Percentiles rank a stretch among this genome's conserved stretches.
Conservation (phyloP, 2,888 invertebrate genomes). For the Euplagia quadripunctaria region DNA sequence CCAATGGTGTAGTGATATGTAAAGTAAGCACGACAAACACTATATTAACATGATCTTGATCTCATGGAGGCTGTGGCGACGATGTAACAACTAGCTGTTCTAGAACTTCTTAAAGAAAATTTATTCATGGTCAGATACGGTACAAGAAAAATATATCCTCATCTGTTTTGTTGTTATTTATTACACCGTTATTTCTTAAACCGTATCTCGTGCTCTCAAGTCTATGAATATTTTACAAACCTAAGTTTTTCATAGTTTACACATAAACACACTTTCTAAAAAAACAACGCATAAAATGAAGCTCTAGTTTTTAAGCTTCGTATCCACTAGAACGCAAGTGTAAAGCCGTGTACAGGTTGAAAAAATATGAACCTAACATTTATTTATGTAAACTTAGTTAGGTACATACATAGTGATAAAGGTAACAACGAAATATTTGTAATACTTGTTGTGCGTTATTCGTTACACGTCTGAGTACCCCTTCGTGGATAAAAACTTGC, state of each 20-base stretch:
- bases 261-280: neutral
- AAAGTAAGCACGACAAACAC: conserved; percentile 22
- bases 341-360: neutral
- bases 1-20: conserved; percentile 20
- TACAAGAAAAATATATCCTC: too few relatives aligned
- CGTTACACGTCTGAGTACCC: neutral
- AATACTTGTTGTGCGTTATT: neutral
- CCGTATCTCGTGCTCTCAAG: neutral
- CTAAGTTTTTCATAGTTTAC: neutral
- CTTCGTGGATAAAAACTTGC: too few relatives aligned
- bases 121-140: too few relatives aligned
- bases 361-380: neutral
- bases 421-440: neutral
- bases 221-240: neutral
- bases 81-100: neutral
- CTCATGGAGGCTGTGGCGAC: conserved; percentile 20
- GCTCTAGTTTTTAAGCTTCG: neutral
- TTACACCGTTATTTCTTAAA: too few relatives aligned
- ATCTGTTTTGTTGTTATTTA: too few relatives aligned
- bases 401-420: neutral
- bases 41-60: conserved; percentile 14
- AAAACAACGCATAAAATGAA: neutral
- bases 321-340: neutral
- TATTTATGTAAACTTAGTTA: neutral
- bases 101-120: neutral